Base-by-base conservation (phyloP, 1,140 invertebrate species). In the Drosophila parabipectinata region DNA sequence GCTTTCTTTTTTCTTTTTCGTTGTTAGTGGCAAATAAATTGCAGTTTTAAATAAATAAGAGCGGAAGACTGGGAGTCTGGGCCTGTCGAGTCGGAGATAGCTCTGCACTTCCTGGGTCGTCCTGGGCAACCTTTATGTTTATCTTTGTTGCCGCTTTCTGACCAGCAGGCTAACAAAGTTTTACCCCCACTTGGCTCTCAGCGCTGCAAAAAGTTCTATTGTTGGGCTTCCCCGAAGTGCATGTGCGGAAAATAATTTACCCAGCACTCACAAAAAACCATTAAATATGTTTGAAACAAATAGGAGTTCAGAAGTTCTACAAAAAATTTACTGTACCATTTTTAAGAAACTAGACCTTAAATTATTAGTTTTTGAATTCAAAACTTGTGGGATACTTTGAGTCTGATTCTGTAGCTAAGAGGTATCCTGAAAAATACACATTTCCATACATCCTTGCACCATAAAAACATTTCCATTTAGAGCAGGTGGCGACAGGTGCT, bases 11-110 rank as follows among this genome's bases (percentile, higher is more conserved):
- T 85, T 74, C 6, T 28, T 28, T 28, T 28, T 28, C 6, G 26
- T 7, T 28, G 61, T 63, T 4, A 21, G 44, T 37, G 66, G 58
- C 48, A 74, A 82, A 88, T 79, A 88, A 88, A 88, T 88, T 88
- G 83, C 67, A 79, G 76, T 88, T 79, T 73, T 79, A 88, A 79
- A 88, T 89, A 88, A 88, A 87, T 79, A 77, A 61, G 54, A n/a
- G 30, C 4, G 28, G 51, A 53, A 6, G 8, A 12, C 8, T 10
- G n/a, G 10, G 9, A 10, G 53, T 3, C 1, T 3, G 12, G 14
- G n/a, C 7, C 21, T 50, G 32, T 54, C 44, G 28, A 54, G 74
- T 26, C 21, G 14, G 10, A 67, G 75, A 57, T 48, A 54, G 63
- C 21, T 47, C 30, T 30, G 64, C 60, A 77, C 58, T 67, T 52